Base-by-base conservation (phyloP, 2,797 vertebrate species). In the Harpagifer antarcticus region DNA sequence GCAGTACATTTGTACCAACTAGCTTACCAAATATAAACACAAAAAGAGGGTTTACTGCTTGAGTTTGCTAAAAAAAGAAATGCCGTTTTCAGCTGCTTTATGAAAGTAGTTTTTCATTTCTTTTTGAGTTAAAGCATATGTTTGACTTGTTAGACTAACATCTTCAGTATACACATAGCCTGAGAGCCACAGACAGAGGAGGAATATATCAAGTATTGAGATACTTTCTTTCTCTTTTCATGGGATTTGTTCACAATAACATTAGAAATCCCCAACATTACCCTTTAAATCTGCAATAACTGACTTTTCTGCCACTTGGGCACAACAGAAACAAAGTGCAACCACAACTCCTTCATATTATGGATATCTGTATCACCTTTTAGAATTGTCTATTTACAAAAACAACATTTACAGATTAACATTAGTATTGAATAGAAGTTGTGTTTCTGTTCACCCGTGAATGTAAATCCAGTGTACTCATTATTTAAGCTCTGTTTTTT, bases 91-190 rank as follows among this genome's bases (percentile, higher is more conserved):
- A 48, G 52, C 52, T 54, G 23, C 27, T 54, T 54, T 52, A 54
- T 54, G 23, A 16, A 31, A 54, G 33, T 7, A 0, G 27, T 13
- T 0, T 56, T 53, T 12, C 1, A 40, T 56, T 53, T 12, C 1
- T 13, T 53, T 12, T 2, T 13, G 47, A 13, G 14, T n/a, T 4
- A 0, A 0, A 45, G 43, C 17, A 31, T 31, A 61, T 61, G n/a
- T 61, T 11, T 40, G 9, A 55, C 19, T 13, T 58, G 12, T 58
- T 43, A 42, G 40, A 23, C 14, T 43, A 16, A 16, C 4, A 44
- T 60, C n/a, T 5, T 27, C 58, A 60, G 14, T 45, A 27, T 16
- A 60, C 40, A 14, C 45, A 16, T 45, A 20, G 58, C 9, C 43
- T 47, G 43, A 61, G 58, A 61, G 20, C 9, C 40, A 44, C 7